Percentiles rank a stretch among this genome's conserved stretches.
Conservation (phyloP, 2,113 vertebrate genomes). For the Oncorhynchus mykiss region DNA sequence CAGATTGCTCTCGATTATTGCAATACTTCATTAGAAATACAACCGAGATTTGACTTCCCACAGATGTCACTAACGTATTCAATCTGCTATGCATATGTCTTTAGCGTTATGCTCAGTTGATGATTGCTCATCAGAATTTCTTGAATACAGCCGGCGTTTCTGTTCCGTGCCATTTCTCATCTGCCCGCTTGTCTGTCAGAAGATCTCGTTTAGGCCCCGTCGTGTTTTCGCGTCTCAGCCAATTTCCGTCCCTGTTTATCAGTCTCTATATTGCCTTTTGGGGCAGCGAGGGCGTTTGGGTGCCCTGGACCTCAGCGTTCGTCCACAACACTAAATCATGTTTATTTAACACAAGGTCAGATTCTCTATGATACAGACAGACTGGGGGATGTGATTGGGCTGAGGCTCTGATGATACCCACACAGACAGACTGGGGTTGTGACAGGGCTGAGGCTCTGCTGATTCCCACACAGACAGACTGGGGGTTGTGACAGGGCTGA, state of each 20-base stretch:
- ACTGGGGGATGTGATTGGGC: no score
- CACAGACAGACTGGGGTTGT: no score
- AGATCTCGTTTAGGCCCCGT: neutral
- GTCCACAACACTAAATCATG: slow-evolving; percentile 34
- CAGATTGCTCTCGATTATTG: neutral
- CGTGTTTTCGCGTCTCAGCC: slow-evolving; percentile 1
- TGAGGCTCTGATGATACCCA: no score
- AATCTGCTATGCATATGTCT: neutral
- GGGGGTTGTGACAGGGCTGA: neutral
- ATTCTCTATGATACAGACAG: neutral
- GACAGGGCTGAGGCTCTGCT: no score
- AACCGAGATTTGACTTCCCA: neutral
- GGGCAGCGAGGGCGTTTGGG: slow-evolving; percentile 2
- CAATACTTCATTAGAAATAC: neutral
- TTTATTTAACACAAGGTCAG: slow-evolving; percentile 31
- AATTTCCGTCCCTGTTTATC: slow-evolving; percentile 41
- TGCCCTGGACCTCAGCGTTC: neutral
- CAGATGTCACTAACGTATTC: neutral
- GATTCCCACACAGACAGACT: no score
- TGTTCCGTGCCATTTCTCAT: slow-evolving; percentile 33
- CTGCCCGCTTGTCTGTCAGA: slow-evolving; percentile 22
- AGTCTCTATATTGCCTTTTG: neutral
- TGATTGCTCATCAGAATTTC: neutral
- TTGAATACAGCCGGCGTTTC: slow-evolving; percentile 17
- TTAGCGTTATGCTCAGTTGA: no score